phyloP scores from a whole-genome alignment of 2,113 vertebrate genomes.

The Aptenodytes patagonicus region DNA sequence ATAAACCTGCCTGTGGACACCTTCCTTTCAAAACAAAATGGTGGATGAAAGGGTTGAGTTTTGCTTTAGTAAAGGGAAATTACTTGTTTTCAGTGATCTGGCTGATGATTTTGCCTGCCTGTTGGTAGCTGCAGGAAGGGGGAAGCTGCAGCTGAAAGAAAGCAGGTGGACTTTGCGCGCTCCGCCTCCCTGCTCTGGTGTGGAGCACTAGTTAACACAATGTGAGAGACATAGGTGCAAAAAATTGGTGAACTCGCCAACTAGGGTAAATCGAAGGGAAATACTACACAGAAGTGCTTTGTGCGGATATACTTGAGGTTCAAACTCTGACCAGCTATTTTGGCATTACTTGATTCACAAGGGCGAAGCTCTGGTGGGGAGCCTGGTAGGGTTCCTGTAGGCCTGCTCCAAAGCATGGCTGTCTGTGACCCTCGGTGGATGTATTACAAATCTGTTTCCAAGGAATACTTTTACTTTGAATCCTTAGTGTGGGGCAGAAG shows the following conservation, averaged over 20 bases:
- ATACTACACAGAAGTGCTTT: neutral
- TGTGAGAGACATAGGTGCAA: rapidly evolving
- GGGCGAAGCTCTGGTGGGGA: neutral
- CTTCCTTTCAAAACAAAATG: neutral
- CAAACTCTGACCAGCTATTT: neutral
- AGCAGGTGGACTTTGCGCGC: rapidly evolving
- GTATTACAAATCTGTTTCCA: rapidly evolving
- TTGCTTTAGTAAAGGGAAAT: neutral
- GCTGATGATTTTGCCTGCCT: neutral
- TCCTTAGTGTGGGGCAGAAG: rapidly evolving
- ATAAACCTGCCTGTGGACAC: neutral
- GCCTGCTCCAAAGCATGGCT: rapidly evolving
- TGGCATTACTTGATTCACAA: neutral
- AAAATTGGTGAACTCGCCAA: rapidly evolving
- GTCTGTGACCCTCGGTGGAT: rapidly evolving
- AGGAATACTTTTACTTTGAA: neutral
- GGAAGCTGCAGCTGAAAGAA: neutral
- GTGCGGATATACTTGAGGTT: neutral
- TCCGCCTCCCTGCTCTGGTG: rapidly evolving
- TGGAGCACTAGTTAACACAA: rapidly evolving
- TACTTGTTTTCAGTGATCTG: neutral
- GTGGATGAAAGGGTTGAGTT: neutral
- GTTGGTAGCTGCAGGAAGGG: neutral
- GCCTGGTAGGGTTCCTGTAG: rapidly evolving
- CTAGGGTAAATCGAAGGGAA: rapidly evolving